Evolutionary conservation across 2,113 vertebrate genomes (phyloP).

Genomic region (Equus przewalskii): DNA sequence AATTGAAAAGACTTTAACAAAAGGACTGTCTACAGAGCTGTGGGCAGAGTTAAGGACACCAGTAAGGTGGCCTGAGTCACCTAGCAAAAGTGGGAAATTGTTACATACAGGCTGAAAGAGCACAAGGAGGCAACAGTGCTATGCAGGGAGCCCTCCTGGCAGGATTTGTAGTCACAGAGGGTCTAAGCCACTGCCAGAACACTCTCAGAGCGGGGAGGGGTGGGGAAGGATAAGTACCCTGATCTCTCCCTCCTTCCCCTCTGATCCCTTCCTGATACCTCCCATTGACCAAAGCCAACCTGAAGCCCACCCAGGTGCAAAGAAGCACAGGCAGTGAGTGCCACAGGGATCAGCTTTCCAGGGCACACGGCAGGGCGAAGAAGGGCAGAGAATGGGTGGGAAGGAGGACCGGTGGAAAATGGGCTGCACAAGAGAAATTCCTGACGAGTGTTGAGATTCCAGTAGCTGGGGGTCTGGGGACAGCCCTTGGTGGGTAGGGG

Average conservation of each 20-base stretch:
- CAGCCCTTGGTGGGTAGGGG: not conserved
- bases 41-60: slow-evolving; percentile 3
- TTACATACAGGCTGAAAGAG: not conserved
- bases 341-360: not conserved
- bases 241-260: not conserved
- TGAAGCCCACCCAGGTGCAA: not conserved
- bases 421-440: not conserved
- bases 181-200: not conserved
- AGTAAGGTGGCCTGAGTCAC: not conserved
- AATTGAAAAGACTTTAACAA: slow-evolving; percentile 18
- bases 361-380: not conserved
- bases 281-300: not conserved
- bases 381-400: not conserved
- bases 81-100: not conserved
- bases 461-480: not conserved
- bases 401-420: not conserved
- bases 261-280: not conserved
- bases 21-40: not conserved
- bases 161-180: too few relatives aligned
- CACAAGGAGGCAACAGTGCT: not conserved
- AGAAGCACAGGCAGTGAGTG: not conserved
- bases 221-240: not conserved
- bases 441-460: not conserved
- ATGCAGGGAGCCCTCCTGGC: not conserved
- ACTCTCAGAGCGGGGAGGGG: not conserved